A percentile compares a stretch with the other conserved stretches of the same genome.
Evolutionary conservation across 2,113 vertebrate genomes (phyloP).

Genomic region (Crypturellus undulatus): DNA sequence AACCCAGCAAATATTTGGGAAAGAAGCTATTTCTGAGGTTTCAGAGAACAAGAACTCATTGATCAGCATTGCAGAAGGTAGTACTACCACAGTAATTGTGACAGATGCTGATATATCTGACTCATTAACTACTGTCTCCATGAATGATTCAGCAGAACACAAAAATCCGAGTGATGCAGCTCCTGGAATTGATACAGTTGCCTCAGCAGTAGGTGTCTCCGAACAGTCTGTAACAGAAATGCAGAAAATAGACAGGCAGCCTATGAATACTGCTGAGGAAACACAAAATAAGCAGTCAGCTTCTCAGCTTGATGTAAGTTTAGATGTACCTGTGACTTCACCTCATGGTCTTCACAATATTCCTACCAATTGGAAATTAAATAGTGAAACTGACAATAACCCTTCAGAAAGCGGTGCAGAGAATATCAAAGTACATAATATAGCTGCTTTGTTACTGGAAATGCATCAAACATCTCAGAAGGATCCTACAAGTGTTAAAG

Average conservation of each 20-base stretch:
- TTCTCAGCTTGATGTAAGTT: constrained; percentile 10
- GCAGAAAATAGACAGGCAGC: not conserved
- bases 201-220: not conserved
- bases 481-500: constrained; percentile 1
- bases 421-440: constrained; percentile 10
- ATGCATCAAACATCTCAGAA: not conserved
- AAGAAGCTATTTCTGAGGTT: not conserved
- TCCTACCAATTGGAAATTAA: constrained; percentile 28
- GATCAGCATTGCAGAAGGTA: not conserved
- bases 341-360: constrained; percentile 2
- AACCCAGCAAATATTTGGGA: not conserved
- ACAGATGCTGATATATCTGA: not conserved
- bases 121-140: constrained; percentile 2
- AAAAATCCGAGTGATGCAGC: not conserved
- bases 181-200: not conserved
- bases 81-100: not conserved
- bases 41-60: not conserved
- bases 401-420: constrained; percentile 39
- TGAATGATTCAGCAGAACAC: not conserved
- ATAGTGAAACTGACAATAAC: not conserved
- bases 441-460: not conserved
- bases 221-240: not conserved
- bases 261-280: not conserved
- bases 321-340: not conserved
- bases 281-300: not conserved